These are phyloP conservation scores for Heliconius eleuchia DNA, from an alignment of 1,140 invertebrate genomes.

Conservation along the genomic window DNA sequence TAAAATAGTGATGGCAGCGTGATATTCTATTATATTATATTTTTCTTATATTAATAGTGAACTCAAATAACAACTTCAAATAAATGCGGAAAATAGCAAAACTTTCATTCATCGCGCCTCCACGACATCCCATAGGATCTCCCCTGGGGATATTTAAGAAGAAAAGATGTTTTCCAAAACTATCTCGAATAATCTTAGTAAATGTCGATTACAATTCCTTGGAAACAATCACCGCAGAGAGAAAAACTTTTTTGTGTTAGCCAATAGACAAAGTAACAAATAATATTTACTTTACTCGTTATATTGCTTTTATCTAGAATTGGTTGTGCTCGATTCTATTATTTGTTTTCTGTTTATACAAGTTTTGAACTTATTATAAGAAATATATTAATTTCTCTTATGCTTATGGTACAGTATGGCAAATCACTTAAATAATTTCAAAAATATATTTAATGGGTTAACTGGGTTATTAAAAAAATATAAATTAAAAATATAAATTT, in stretches of 20 bases:
- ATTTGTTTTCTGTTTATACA: neutral
- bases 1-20: no score
- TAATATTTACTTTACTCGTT: slow-evolving; percentile 15
- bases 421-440: neutral
- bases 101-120: neutral
- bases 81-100: neutral
- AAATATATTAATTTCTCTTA: neutral
- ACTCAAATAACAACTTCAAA: neutral
- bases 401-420: neutral
- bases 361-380: neutral
- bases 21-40: no score
- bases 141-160: slow-evolving; percentile 18
- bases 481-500: no score
- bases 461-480: no score
- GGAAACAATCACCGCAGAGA: slow-evolving; percentile 5
- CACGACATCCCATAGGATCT: neutral
- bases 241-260: slow-evolving; percentile 15
- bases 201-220: slow-evolving; percentile 11
- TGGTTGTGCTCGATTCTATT: neutral
- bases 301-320: slow-evolving; percentile 6
- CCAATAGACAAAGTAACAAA: slow-evolving; percentile 16
- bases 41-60: neutral
- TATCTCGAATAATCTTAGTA: slow-evolving; percentile 13
- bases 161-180: slow-evolving; percentile 18
- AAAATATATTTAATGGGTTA: no score